Percentiles rank a stretch among this genome's conserved stretches.
Conservation (phyloP, 2,888 invertebrate species). For the Phaonia tiefii region DNA sequence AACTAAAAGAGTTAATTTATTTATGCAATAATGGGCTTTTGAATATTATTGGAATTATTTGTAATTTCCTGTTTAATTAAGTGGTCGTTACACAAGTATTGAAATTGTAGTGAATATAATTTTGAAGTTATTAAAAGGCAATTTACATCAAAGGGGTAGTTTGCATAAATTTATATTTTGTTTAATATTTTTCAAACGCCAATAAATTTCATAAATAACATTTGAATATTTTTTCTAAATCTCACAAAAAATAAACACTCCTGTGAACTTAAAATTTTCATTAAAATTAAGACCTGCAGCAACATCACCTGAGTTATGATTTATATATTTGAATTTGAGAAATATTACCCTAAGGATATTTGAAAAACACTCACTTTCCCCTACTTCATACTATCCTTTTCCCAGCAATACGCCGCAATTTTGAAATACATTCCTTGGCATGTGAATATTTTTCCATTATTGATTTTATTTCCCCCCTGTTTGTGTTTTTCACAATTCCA, state of each 20-base stretch:
- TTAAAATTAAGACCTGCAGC: no score
- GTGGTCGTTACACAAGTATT: background rate
- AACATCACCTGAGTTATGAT: no score
- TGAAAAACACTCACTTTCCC: background rate
- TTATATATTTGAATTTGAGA: background rate
- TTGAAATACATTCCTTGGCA: conserved; percentile 9
- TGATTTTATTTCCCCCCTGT: conserved; percentile 18
- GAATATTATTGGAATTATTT: background rate
- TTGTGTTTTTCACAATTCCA: no score
- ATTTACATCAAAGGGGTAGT: no score
- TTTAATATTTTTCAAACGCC: no score
- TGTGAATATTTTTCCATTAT: conserved; percentile 37
- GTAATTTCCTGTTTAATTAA: conserved; percentile 9
- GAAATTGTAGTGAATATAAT: background rate
- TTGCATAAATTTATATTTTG: no score
- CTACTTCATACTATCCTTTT: no score
- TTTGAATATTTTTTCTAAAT: no score
- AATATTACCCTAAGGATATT: conserved; percentile 22
- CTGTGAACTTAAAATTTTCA: no score
- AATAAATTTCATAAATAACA: no score
- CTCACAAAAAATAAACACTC: no score
- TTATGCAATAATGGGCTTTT: background rate
- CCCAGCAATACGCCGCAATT: no score
- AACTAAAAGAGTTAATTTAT: conserved; percentile 9
- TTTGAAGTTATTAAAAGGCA: conserved; percentile 9